phyloP scores from a whole-genome alignment of 2,888 invertebrate genomes.

The Agriopis marginaria region DNA sequence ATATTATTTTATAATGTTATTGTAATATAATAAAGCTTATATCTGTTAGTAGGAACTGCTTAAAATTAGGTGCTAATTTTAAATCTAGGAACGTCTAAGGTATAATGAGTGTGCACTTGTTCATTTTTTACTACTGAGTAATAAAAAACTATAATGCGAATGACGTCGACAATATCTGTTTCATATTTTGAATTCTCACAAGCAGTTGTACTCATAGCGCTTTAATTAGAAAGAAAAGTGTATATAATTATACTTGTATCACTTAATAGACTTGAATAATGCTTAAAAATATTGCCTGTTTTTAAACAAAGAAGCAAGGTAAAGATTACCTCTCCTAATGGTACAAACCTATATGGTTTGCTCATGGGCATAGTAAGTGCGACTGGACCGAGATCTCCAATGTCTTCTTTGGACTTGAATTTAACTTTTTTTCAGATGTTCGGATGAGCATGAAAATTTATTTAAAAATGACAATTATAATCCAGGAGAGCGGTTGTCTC shows the following conservation, averaged over 20 bases:
- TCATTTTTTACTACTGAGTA: slow-evolving; percentile 65
- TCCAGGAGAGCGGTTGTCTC: too few species aligned
- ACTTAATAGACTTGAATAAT: slow-evolving; percentile 30
- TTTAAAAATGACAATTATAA: too few species aligned
- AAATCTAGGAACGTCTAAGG: slow-evolving; percentile 67
- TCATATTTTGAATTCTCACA: slow-evolving; percentile 52
- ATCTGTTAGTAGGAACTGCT: slow-evolving; percentile 75
- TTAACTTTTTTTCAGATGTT: too few species aligned
- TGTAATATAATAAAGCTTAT: slow-evolving; percentile 67
- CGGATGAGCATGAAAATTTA: too few species aligned
- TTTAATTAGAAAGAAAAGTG: slow-evolving; percentile 48
- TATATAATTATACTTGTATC: slow-evolving; percentile 7
- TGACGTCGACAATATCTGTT: slow-evolving; percentile 83
- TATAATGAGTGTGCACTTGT: slow-evolving; percentile 72
- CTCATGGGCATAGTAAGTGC: too few species aligned
- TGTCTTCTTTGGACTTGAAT: too few species aligned
- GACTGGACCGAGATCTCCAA: too few species aligned
- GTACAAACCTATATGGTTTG: too few species aligned
- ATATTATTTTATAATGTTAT: slow-evolving; percentile 25
- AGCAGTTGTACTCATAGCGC: slow-evolving; percentile 47
- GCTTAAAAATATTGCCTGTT: neutral
- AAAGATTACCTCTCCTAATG: neutral
- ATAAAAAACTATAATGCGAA: slow-evolving; percentile 68
- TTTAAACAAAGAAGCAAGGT: neutral
- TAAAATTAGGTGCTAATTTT: slow-evolving; percentile 82